These are phyloP conservation scores for Scolanthus callimorphus DNA, from an alignment of 92 coral and sea anemone genomes.

Conservation along the genomic window DNA sequence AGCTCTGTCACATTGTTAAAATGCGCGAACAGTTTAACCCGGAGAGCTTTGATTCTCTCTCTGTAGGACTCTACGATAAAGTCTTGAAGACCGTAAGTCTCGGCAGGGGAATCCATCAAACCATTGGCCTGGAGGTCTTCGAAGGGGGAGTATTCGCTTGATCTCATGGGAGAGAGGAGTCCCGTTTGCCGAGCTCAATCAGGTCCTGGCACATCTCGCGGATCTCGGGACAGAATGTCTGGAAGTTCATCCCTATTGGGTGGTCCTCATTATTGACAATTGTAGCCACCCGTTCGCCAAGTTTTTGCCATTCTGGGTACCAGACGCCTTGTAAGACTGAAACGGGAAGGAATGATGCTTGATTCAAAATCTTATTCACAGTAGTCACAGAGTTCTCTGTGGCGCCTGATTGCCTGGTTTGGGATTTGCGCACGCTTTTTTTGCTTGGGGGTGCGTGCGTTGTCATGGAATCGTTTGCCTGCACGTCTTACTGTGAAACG, in stretches of 20 bases:
- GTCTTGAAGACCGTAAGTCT: constrained; percentile 50
- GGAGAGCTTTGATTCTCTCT: constrained; percentile 35
- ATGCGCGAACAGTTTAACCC: constrained; percentile 28
- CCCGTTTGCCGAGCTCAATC: constrained; percentile 44
- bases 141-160: too few species aligned
- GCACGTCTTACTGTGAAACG: too few species aligned
- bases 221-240: constrained; percentile 49
- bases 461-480: too few species aligned
- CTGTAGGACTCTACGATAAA: constrained; percentile 53
- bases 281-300: constrained; percentile 86
- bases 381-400: too few species aligned
- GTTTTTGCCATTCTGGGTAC: constrained; percentile 93
- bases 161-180: neutral
- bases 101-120: neutral
- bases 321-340: constrained; percentile 71
- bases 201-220: constrained; percentile 58
- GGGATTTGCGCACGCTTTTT: too few species aligned
- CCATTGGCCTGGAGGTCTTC: too few species aligned
- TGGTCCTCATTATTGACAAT: constrained; percentile 85
- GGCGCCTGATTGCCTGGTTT: too few species aligned
- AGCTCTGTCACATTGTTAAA: constrained; percentile 47
- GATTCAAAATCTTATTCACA: neutral
- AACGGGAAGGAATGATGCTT: neutral
- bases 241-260: constrained; percentile 75
- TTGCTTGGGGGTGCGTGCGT: too few species aligned